These are phyloP conservation scores for Leptogaster cylindrica DNA, from an alignment of 2,888 invertebrate species.

Conservation along the genomic window DNA sequence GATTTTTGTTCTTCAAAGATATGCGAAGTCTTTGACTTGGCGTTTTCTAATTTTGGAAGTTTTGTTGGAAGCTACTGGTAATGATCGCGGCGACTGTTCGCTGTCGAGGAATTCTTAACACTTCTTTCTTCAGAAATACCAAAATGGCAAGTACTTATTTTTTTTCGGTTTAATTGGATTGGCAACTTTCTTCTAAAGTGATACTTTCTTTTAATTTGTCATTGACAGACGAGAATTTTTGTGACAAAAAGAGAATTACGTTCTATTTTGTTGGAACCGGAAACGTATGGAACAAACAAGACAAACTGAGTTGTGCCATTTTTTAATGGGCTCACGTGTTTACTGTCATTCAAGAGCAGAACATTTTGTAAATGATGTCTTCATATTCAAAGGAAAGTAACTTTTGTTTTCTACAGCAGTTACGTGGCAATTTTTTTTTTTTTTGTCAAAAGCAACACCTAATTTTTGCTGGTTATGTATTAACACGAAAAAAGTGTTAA, in stretches of 20 bases:
- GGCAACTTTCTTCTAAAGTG: conserved; percentile 23
- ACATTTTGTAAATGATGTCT: too few relatives aligned
- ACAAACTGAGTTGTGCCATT: too few relatives aligned
- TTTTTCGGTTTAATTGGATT: conserved; percentile 11
- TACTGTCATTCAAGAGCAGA: too few relatives aligned
- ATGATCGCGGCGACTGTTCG: not conserved
- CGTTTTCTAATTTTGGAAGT: conserved; percentile 27
- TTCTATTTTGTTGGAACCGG: not conserved
- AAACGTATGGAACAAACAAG: conserved; percentile 13
- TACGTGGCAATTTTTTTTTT: too few relatives aligned
- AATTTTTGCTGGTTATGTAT: too few relatives aligned
- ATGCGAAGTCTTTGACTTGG: not conserved
- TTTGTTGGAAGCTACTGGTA: conserved; percentile 20
- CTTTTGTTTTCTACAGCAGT: too few relatives aligned
- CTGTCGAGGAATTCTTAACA: conserved; percentile 7
- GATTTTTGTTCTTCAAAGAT: conserved; percentile 17
- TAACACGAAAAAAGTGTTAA: too few relatives aligned
- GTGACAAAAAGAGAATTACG: not conserved
- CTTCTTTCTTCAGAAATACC: not conserved
- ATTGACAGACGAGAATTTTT: conserved; percentile 6
- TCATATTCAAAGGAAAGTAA: too few relatives aligned
- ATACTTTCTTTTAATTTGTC: conserved; percentile 10
- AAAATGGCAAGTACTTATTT: conserved; percentile 23
- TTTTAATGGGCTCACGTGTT: too few relatives aligned
- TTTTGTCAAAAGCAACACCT: too few relatives aligned